Evolutionary conservation across 1,140 invertebrate species (phyloP), one percentile per base, ranked within the genome.

Genomic region (Anastrepha ludens): DNA sequence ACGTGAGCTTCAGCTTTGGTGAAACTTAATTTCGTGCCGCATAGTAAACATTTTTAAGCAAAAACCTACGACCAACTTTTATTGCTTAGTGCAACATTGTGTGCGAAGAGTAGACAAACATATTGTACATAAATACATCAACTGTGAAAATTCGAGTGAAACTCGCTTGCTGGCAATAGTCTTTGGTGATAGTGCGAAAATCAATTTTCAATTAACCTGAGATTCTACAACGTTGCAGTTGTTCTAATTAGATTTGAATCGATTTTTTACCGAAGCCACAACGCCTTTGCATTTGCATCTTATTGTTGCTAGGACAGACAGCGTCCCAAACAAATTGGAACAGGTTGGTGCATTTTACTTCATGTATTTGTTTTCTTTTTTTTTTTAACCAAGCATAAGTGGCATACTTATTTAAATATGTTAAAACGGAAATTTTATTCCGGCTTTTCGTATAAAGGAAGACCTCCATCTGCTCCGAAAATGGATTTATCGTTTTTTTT

Each of bases 181-280:
- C 15, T 15, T n/a, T 50, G 1, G 8, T 44, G 39, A 39, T 50
- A 50, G 7, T 7, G 8, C 17, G 47, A 81, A 81, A 81, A 81
- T 81, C 74, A 81, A 81, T 81, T 58, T 58, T 7, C 47, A 81
- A 81, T 81, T 81, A 29, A 81, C 17, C 47, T 55, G n/a, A 81
- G 47, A 55, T 55, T 55, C 44, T 20, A 20, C 44, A 55, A 70
- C 1, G 74, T n/a, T 55, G 74, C 47, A 81, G 74, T 41, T 74
- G 74, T 50, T 81, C 74, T 81, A 81, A 81, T 81, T 81, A 81
- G 47, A 55, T 81, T 55, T 50, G n/a, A 81, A 81, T 81, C 74
- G 74, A 81, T 81, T 81, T 81, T 81, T 17, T 74, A 55, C 74
- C n/a, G 55, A 55, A 6, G 9, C 17, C 47, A 41, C 47, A 81